These are phyloP conservation scores for Pogonocherus hispidulus DNA, from an alignment of 2,888 invertebrate genomes.

Conservation along the genomic window DNA sequence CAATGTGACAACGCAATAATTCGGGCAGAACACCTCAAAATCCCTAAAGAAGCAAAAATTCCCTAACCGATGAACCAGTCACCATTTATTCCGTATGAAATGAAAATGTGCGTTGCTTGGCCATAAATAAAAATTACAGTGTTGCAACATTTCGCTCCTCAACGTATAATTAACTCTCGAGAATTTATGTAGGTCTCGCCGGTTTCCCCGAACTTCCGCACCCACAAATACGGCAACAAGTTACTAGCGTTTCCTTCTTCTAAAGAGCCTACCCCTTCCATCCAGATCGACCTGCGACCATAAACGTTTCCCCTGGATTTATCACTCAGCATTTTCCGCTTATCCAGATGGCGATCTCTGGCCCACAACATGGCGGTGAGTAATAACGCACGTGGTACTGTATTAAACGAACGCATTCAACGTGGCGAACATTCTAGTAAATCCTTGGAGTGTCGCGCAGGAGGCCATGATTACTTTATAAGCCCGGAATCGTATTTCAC, in stretches of 20 bases:
- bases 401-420: conserved; percentile 52
- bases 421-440: conserved; percentile 58
- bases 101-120: too few relatives aligned
- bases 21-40: too few relatives aligned
- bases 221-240: background rate
- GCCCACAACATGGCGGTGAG: conserved; percentile 52
- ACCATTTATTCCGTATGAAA: too few relatives aligned
- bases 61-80: too few relatives aligned
- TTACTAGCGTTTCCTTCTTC: conserved; percentile 1
- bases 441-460: conserved; percentile 57
- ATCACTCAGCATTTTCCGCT: conserved; percentile 46
- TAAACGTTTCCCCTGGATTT: conserved; percentile 32
- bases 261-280: background rate
- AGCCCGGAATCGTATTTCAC: conserved; percentile 57
- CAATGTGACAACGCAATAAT: too few relatives aligned
- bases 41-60: too few relatives aligned
- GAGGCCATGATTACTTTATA: conserved; percentile 60
- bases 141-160: background rate
- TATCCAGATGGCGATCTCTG: conserved; percentile 52
- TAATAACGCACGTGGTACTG: conserved; percentile 48
- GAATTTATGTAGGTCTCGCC: background rate
- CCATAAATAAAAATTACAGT: too few relatives aligned
- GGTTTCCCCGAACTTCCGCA: background rate
- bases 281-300: conserved; percentile 12
- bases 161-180: background rate